Base-by-base conservation (phyloP, 2,888 invertebrate genomes). In the Tipula vernalis region DNA sequence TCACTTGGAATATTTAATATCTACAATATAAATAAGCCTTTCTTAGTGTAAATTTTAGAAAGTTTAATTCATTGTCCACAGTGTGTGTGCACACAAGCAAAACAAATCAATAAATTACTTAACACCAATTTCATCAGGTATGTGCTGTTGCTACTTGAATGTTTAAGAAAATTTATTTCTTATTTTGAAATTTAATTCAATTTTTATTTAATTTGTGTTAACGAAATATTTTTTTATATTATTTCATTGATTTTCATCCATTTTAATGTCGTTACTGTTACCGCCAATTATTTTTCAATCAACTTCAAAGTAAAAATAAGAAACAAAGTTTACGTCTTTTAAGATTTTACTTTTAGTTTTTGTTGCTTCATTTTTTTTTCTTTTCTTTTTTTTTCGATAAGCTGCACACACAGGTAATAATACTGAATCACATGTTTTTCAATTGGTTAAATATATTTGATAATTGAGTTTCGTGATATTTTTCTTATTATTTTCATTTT, bases 271-370 rank as follows among this genome's bases (percentile, higher is more conserved):
- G 71, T 71, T 71, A 71, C 71, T 28, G 71, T 8, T 71, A 71
- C 71, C 71, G 71, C 71, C 71, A 71, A 71, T 71, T 71, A 71
- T 71, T 71, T 71, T 71, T 71, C 71, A 71, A 71, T 71, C 71
- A 71, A 71, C 71, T 71, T 71, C 71, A 71, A 71, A 71, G 12
- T 71, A 71, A 71, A 71, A 71, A 51, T 15, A 39, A 39, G 6
- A 39, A 39, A 39, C 5, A 39, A 39, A 39, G 5, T 44, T 51
- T 51, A 51, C 51, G 51, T 51, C 28, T 51, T 51, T 51, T 51
- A 51, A 57, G 51, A 57, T 15, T 57, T 51, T 71, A 10, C 10
- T 28, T 71, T 28, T 28, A 71, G 71, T 71, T 57, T 47, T 47
- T 15, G 39, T 6, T 28, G 71, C 28, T 18, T 71, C 71, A 28